Base-by-base conservation (phyloP, 1,140 invertebrate genomes). In the Luehdorfia chinensis region DNA sequence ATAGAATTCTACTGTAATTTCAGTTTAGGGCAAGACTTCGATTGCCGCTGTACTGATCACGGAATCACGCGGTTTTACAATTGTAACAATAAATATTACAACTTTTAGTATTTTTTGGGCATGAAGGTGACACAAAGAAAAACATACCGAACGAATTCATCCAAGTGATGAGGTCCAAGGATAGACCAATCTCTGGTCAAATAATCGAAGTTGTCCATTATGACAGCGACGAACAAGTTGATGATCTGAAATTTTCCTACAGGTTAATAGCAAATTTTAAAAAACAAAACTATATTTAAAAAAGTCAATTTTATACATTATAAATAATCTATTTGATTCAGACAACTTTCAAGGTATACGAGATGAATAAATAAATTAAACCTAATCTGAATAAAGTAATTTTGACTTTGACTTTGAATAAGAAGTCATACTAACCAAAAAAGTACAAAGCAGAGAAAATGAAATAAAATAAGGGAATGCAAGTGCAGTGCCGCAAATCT, bases 171-270 rank as follows among this genome's bases (percentile, higher is more conserved):
- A 1, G 98, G 97, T 16, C 98, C 98, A 33, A 99, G 87, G 69
- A 99, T 99, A 7, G 97, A 99, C 98, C 98, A 99, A 90, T 99
- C 98, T 75, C 98, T 91, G 5, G 98, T 99, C 55, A 99, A 87
- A 84, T 99, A 99, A 87, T 99, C 98, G 87, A 99, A 99, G 84
- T 99, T 99, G 87, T 99, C 98, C 98, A 99, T 99, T 77, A 99
- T 99, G 62, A 99, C 98, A 64, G 98, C 98, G 25, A 99, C 98
- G 88, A 99, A 99, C 47, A 99, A 91, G 89, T 99, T 99, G 53
- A 99, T 99, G 71, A 99, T 98, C 95, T 97, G 76, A 14, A 90
- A 91, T 99, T n/a, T n/a, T n/a, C n/a, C n/a, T n/a, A n/a, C n/a
- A n/a, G n/a, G n/a, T n/a, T n/a, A n/a, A n/a, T n/a, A n/a, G 0